Evolutionary conservation across 2,797 vertebrate species (phyloP), one percentile per base, ranked within the genome.

Genomic region (Salarias fasciatus): DNA sequence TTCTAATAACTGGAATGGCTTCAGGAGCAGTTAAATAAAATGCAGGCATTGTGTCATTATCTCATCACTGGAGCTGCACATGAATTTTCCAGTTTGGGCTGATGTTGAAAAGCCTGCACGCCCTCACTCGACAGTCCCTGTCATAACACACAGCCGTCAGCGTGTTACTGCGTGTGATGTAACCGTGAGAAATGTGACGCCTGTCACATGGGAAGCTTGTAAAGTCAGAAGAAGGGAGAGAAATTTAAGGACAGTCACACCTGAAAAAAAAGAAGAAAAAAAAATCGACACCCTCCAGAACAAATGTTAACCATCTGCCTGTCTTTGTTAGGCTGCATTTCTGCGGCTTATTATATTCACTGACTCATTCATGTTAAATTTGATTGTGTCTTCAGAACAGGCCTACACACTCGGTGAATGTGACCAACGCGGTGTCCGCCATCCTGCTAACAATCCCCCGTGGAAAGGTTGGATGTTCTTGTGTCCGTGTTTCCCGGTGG

Each of bases 281-380:
- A 74, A 18, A 3, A 7, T 41, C 37, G 53, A 46, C 42, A 24
- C 18, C 2, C 18, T 24, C 18, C 3, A 24, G 33, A 57, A 61
- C 28, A 60, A 29, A 78, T 46, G 52, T 31, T 12, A 24, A 52
- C 13, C 51, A 40, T 12, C 37, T 56, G 29, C 48, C 54, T 59
- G 37, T 15, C 31, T 57, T 78, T 64, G 49, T 72, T 59, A 11
- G 28, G 41, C 14, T 46, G 31, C 30, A 38, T 56, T 59, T 66
- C 11, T 44, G 15, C 44, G 53, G 36, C 40, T 66, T 42, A 47
- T 60, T 67, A 29, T 18, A 15, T 3, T 5, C 11, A 11, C 36
- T 79, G 66, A 85, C 61, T 82, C 75, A 74, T 79, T 73, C 72
- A 69, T 49, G 55, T 57, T 24, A 18, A 63, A 69, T 42, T 1